These are phyloP conservation scores for Centropristis striata DNA, from an alignment of 2,113 vertebrate species.

Conservation along the genomic window DNA sequence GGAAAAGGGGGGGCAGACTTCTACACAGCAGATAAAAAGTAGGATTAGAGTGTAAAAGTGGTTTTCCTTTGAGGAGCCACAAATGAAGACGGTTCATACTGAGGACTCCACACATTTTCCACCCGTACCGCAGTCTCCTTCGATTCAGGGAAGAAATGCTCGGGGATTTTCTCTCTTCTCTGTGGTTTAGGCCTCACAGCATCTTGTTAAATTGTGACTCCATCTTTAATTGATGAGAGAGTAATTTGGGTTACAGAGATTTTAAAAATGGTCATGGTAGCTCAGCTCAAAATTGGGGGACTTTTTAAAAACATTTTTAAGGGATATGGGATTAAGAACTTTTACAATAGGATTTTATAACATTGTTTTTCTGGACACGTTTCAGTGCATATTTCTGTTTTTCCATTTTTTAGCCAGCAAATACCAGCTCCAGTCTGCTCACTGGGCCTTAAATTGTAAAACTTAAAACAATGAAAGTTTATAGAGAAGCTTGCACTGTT, in stretches of 20 bases:
- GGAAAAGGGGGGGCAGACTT: slow-evolving; percentile 46
- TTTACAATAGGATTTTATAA: slow-evolving; percentile 64
- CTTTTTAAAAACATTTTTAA: slow-evolving; percentile 39
- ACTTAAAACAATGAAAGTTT: slow-evolving; percentile 45
- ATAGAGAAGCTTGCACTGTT: slow-evolving; percentile 25
- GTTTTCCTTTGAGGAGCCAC: slow-evolving; percentile 62
- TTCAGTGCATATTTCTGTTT: slow-evolving; percentile 37
- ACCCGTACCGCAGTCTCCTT: slow-evolving; percentile 63
- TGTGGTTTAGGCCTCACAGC: slow-evolving; percentile 66
- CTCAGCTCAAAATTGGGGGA: slow-evolving; percentile 32
- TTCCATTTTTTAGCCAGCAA: slow-evolving; percentile 34
- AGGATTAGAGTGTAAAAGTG: slow-evolving; percentile 69
- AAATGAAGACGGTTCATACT: slow-evolving; percentile 72
- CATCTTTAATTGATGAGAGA: slow-evolving; percentile 70
- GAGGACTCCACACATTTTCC: slow-evolving; percentile 73
- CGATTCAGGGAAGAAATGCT: slow-evolving; percentile 56
- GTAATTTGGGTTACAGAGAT: slow-evolving; percentile 54
- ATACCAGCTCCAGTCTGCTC: slow-evolving; percentile 23
- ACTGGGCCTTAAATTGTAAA: slow-evolving; percentile 56
- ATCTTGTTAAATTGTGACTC: slow-evolving; percentile 69
- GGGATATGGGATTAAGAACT: slow-evolving; percentile 31
- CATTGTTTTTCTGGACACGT: slow-evolving; percentile 60
- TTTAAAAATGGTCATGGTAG: slow-evolving; percentile 46
- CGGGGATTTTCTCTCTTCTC: slow-evolving; percentile 62
- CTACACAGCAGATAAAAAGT: slow-evolving; percentile 54